These are phyloP conservation scores for Lampris incognitus DNA, from an alignment of 2,113 vertebrate genomes.

Conservation along the genomic window DNA sequence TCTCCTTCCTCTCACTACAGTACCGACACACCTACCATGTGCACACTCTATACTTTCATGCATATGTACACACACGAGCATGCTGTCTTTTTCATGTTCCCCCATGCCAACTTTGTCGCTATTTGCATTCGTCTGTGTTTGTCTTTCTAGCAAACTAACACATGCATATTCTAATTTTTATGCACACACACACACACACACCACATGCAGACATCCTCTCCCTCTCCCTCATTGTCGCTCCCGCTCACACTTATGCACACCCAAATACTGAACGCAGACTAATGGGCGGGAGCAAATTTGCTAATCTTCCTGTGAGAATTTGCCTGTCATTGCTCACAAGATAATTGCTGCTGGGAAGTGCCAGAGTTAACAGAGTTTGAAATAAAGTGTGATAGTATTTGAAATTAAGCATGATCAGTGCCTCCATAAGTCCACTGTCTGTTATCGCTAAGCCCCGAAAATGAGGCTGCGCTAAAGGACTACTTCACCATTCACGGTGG, in stretches of 20 bases:
- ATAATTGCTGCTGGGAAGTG: neutral
- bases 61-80: too few relatives aligned
- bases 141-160: too few relatives aligned
- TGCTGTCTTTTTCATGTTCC: too few relatives aligned
- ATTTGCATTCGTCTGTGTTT: too few relatives aligned
- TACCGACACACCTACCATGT: too few relatives aligned
- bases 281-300: conserved; percentile 1
- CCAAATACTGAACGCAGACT: neutral
- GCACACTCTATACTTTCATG: too few relatives aligned
- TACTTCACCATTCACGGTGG: neutral
- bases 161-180: too few relatives aligned
- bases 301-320: conserved; percentile 10
- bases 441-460: conserved; percentile 2
- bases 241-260: neutral
- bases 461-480: neutral
- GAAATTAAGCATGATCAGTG: conserved; percentile 13
- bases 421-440: conserved; percentile 8
- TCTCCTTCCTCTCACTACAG: too few relatives aligned
- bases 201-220: neutral
- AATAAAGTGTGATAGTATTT: conserved; percentile 9
- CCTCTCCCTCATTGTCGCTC: neutral
- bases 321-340: neutral
- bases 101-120: too few relatives aligned
- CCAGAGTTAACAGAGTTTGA: neutral
- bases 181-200: too few relatives aligned